phyloP scores from a whole-genome alignment of 2,888 invertebrate species.

The Lasioglossum zephyrum region DNA sequence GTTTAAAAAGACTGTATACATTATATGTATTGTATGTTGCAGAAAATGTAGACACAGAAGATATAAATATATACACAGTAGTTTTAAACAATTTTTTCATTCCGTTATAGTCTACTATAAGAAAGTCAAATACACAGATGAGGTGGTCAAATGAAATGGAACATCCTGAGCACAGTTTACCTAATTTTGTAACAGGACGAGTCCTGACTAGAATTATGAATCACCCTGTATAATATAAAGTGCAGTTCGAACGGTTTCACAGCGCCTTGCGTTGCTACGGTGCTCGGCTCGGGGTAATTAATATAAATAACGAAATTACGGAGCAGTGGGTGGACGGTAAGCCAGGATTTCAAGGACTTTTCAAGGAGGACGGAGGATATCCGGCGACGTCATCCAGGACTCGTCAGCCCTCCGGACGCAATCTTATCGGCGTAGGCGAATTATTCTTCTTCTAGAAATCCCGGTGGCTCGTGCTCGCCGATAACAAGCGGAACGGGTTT shows the following conservation, averaged over 20 bases:
- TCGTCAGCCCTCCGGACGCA: conserved; percentile 17
- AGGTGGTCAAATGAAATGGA: too few species aligned
- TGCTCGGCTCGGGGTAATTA: neutral
- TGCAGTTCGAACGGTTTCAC: neutral
- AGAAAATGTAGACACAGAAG: too few species aligned
- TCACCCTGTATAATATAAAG: neutral
- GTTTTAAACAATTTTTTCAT: too few species aligned
- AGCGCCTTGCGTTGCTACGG: neutral
- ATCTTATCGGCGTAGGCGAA: conserved; percentile 56
- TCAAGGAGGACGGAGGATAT: neutral
- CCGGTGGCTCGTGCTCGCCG: conserved; percentile 33
- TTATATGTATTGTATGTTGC: too few species aligned
- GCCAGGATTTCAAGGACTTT: conserved; percentile 1
- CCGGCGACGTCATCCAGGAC: conserved; percentile 1
- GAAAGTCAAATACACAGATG: too few species aligned
- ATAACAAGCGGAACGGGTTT: conserved; percentile 34
- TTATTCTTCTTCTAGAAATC: conserved; percentile 51
- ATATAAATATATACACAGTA: too few species aligned
- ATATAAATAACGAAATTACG: conserved; percentile 5
- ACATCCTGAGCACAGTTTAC: neutral
- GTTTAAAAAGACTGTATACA: too few species aligned
- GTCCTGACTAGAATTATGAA: neutral
- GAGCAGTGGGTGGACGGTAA: neutral
- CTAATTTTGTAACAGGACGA: neutral
- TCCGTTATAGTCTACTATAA: too few species aligned